Conservation (phyloP, 2,888 invertebrate genomes). For the Leuctra nigra region DNA sequence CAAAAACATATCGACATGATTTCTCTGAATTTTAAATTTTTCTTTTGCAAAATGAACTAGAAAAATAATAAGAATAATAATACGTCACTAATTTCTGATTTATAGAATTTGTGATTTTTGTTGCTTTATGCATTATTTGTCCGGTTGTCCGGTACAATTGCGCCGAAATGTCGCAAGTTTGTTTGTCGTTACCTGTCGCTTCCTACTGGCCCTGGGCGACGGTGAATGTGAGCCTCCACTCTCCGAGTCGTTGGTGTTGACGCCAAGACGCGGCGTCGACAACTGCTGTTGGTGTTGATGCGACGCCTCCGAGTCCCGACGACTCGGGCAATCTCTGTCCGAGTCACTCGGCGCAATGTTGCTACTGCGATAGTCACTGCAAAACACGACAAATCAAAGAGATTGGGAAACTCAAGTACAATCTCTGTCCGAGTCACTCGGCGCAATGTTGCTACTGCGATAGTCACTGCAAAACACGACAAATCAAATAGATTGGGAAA, state of each 20-base stretch:
- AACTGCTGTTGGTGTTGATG: slow-evolving; percentile 31
- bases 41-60: too few relatives aligned
- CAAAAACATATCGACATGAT: too few relatives aligned
- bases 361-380: slow-evolving; percentile 88
- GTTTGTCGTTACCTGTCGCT: slow-evolving; percentile 56
- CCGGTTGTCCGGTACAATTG: too few relatives aligned
- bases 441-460: slow-evolving; percentile 83
- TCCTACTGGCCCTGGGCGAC: slow-evolving; percentile 73
- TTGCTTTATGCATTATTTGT: too few relatives aligned
- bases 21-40: too few relatives aligned
- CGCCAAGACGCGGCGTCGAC: slow-evolving; percentile 47
- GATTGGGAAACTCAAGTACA: slow-evolving; percentile 52
- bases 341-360: slow-evolving; percentile 86
- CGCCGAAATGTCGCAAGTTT: too few relatives aligned
- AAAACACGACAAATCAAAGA: not conserved
- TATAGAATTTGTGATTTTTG: too few relatives aligned
- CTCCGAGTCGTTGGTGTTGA: slow-evolving; percentile 69
- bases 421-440: slow-evolving; percentile 85
- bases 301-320: slow-evolving; percentile 57
- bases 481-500: not conserved
- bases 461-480: slow-evolving; percentile 70
- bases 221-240: slow-evolving; percentile 84
- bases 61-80: too few relatives aligned
- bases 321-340: slow-evolving; percentile 72
- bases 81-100: too few relatives aligned